Percentiles rank a stretch among this genome's conserved stretches.
These are phyloP conservation scores for Distichodus sexfasciatus DNA, from an alignment of 2,797 vertebrate genomes.

Conservation along the genomic window DNA sequence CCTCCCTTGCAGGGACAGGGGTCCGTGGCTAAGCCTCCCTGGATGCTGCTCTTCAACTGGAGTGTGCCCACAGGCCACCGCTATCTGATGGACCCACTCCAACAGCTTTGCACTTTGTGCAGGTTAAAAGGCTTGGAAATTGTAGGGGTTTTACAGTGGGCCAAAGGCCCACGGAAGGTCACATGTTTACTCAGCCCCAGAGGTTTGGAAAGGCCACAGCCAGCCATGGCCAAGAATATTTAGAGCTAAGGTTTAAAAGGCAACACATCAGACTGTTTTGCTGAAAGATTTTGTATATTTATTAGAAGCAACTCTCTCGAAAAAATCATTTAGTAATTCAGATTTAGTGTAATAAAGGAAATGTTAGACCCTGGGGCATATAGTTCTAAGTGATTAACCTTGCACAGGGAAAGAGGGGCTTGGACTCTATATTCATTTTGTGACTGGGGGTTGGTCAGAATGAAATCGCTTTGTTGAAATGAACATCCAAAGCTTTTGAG, in stretches of 20 bases:
- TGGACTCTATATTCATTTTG: constrained; percentile 18
- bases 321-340: constrained; percentile 43
- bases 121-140: constrained; percentile 76
- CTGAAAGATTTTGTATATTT: constrained; percentile 15
- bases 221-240: constrained; percentile 73
- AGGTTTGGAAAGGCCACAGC: constrained; percentile 74
- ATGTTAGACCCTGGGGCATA: constrained; percentile 36
- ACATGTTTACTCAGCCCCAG: constrained; percentile 75
- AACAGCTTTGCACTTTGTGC: constrained; percentile 77
- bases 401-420: constrained; percentile 37
- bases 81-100: constrained; percentile 77
- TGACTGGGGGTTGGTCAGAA: constrained; percentile 16
- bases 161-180: constrained; percentile 71
- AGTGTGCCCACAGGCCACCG: constrained; percentile 68
- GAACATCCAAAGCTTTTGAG: constrained; percentile 32
- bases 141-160: constrained; percentile 73
- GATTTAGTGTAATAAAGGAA: constrained; percentile 35
- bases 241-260: constrained; percentile 66
- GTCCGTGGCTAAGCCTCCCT: constrained; percentile 66
- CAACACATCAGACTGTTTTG: constrained; percentile 59
- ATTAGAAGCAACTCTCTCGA: constrained; percentile 35
- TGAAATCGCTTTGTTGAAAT: constrained; percentile 23
- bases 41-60: constrained; percentile 68
- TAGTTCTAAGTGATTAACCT: constrained; percentile 43
- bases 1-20: constrained; percentile 62